These are phyloP conservation scores for Dascyllus trimaculatus DNA, from an alignment of 2,113 vertebrate genomes.

Conservation along the genomic window DNA sequence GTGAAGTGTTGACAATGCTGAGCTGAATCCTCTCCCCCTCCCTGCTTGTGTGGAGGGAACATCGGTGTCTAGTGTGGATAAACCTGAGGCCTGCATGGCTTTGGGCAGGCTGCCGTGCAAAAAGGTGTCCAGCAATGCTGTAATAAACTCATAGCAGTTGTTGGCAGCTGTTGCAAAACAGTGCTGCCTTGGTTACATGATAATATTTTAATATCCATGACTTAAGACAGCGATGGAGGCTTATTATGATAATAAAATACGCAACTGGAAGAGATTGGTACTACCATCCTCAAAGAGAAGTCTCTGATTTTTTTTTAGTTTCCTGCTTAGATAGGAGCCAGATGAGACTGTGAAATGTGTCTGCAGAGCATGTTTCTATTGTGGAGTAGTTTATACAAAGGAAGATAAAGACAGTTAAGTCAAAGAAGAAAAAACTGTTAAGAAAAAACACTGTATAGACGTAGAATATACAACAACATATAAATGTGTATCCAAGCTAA, in stretches of 20 bases:
- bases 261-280: constrained; percentile 20
- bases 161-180: constrained; percentile 22
- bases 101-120: not conserved
- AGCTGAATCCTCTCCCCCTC: not conserved
- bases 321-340: constrained; percentile 40
- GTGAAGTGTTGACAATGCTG: constrained; percentile 48
- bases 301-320: constrained; percentile 1
- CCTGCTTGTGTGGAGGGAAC: not conserved
- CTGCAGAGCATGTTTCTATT: not conserved
- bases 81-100: constrained; percentile 13
- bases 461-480: not conserved
- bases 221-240: constrained; percentile 2
- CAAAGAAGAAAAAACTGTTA: too few relatives aligned
- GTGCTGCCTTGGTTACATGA: not conserved
- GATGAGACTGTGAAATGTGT: constrained; percentile 26
- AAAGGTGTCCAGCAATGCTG: constrained; percentile 1
- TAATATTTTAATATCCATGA: constrained; percentile 14
- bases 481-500: not conserved
- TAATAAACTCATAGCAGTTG: constrained; percentile 16
- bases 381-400: not conserved
- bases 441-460: not conserved
- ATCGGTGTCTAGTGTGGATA: constrained; percentile 4
- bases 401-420: too few relatives aligned
- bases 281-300: constrained; percentile 9
- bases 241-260: constrained; percentile 38